A percentile compares a stretch with the other conserved stretches of the same genome.
These are phyloP conservation scores for Danaus melanippus DNA, from an alignment of 1,140 invertebrate genomes.

Conservation along the genomic window DNA sequence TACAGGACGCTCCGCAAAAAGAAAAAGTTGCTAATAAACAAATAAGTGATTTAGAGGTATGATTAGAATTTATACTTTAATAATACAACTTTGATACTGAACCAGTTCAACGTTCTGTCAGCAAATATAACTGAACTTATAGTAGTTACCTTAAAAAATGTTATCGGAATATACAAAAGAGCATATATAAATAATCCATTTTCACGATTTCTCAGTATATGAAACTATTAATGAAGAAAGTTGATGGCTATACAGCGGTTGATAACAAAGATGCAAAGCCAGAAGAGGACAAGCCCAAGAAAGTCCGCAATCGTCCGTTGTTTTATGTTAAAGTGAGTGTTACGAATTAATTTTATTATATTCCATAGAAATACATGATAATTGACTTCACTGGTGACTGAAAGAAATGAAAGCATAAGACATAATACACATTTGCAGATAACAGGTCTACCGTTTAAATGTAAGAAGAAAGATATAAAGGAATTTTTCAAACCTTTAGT, in stretches of 20 bases:
- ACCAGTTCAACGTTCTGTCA: too few species aligned
- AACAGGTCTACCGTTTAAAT: conserved; percentile 78
- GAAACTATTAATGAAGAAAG: conserved; percentile 73
- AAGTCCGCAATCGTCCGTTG: conserved; percentile 65
- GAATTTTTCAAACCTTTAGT: conserved; percentile 88
- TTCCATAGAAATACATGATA: neutral
- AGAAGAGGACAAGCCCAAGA: conserved; percentile 48
- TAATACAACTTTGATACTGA: too few species aligned
- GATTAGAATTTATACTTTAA: neutral
- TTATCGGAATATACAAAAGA: too few species aligned
- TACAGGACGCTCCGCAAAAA: conserved; percentile 14
- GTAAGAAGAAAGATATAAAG: conserved; percentile 85
- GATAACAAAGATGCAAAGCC: conserved; percentile 27
- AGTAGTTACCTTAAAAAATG: too few species aligned
- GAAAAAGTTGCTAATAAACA: conserved; percentile 75
- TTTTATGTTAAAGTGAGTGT: conserved; percentile 75
- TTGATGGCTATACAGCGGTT: conserved; percentile 40
- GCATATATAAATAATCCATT: neutral
- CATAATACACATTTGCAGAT: conserved; percentile 57
- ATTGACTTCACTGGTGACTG: neutral
- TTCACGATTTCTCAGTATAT: conserved; percentile 71
- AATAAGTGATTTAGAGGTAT: conserved; percentile 82
- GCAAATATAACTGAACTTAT: too few species aligned
- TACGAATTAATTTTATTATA: neutral
- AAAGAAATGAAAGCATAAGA: neutral